These are phyloP conservation scores for Sebastes vulpes DNA, from an alignment of 2,797 vertebrate genomes.

Conservation along the genomic window DNA sequence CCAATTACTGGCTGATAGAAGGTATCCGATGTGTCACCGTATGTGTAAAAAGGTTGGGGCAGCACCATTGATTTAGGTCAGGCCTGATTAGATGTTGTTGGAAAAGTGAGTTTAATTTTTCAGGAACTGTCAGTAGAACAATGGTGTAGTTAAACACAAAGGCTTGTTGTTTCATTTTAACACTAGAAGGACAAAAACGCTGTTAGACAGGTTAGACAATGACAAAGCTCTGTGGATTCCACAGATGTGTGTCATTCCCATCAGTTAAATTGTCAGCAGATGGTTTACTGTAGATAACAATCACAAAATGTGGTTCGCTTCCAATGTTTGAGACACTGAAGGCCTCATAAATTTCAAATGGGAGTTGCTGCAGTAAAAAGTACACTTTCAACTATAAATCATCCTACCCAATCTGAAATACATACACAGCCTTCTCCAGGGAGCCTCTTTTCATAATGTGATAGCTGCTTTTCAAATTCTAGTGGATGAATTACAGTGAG, in stretches of 20 bases:
- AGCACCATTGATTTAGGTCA: conserved; percentile 55
- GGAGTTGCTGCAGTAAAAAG: not conserved
- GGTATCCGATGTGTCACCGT: conserved; percentile 59
- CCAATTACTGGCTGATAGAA: conserved; percentile 69
- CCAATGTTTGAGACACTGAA: conserved; percentile 7
- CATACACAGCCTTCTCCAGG: not conserved
- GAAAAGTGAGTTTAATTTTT: conserved; percentile 45
- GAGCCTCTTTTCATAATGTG: conserved; percentile 19
- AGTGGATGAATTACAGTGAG: conserved; percentile 30
- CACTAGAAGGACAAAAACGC: conserved; percentile 27
- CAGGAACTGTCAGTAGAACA: conserved; percentile 3
- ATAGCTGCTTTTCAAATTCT: conserved; percentile 31
- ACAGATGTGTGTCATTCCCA: conserved; percentile 36
- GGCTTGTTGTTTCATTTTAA: conserved; percentile 4
- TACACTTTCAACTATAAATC: conserved; percentile 29
- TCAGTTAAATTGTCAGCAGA: conserved; percentile 12
- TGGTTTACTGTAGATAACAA: conserved; percentile 28
- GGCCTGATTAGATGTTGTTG: conserved; percentile 59
- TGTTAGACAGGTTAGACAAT: conserved; percentile 25
- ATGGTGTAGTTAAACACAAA: not conserved
- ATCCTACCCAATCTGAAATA: not conserved
- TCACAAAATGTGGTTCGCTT: conserved; percentile 6
- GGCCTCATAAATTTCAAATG: conserved; percentile 21
- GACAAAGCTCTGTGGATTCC: conserved; percentile 29
- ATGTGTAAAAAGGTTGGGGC: conserved; percentile 64